Conservation (phyloP, 1,140 invertebrate species). For the Monochamus saltuarius region DNA sequence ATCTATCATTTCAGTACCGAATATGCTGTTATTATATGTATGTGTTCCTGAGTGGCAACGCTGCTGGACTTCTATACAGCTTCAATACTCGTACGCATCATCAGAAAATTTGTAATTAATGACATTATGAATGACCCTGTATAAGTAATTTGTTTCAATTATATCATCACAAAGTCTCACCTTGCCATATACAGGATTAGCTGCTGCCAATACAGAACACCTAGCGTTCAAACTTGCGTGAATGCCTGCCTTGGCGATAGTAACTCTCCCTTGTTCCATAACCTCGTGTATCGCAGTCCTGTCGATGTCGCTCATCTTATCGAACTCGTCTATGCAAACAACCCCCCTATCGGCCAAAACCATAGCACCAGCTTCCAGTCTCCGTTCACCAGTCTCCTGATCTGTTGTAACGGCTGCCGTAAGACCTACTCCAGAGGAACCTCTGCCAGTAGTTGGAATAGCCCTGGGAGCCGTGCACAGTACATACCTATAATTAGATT, state of each 20-base stretch:
- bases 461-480: constrained; percentile 91
- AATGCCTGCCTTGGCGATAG: constrained; percentile 98
- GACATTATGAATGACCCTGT: no score
- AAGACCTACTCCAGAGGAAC: constrained; percentile 90
- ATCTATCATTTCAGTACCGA: no score
- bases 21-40: no score
- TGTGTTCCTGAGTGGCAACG: no score
- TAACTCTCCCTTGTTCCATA: constrained; percentile 93
- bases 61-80: no score
- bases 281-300: constrained; percentile 99
- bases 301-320: constrained; percentile 99
- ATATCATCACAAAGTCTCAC: constrained; percentile 58
- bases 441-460: constrained; percentile 95
- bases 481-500: constrained; percentile 74
- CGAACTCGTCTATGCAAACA: constrained; percentile 99
- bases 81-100: no score
- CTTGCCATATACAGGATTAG: constrained; percentile 98
- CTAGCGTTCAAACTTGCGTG: constrained; percentile 97
- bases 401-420: constrained; percentile 98
- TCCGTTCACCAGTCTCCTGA: constrained; percentile 83
- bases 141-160: no score
- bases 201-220: constrained; percentile 96
- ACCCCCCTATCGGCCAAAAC: constrained; percentile 93
- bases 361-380: constrained; percentile 98
- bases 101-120: no score